phyloP scores from a whole-genome alignment of 2,888 invertebrate species.

The Athalia circularis region DNA sequence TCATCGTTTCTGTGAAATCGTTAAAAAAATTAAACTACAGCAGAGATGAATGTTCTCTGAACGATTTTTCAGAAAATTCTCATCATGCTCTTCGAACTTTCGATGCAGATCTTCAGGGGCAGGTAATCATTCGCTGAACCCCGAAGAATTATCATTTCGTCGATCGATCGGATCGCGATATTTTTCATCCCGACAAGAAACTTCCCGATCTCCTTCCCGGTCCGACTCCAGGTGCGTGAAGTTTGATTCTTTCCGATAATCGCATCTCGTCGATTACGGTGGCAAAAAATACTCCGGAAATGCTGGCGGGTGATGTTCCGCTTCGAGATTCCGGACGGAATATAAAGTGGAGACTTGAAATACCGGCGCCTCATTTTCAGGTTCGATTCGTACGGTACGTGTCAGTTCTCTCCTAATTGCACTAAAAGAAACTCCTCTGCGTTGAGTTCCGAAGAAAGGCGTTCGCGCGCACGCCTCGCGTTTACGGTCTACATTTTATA shows the following conservation, averaged over 20 bases:
- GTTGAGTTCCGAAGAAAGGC: conserved; percentile 4
- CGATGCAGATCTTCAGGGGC: too few relatives aligned
- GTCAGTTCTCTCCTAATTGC: conserved; percentile 57
- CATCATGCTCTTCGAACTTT: background rate
- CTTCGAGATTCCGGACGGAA: conserved; percentile 24
- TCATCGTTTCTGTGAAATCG: conserved; percentile 38
- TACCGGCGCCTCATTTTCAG: too few relatives aligned
- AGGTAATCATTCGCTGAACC: too few relatives aligned
- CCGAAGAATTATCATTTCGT: too few relatives aligned
- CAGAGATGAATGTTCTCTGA: conserved; percentile 3
- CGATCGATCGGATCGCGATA: too few relatives aligned
- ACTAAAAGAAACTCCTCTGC: conserved; percentile 43
- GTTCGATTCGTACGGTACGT: background rate
- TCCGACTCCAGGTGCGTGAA: too few relatives aligned
- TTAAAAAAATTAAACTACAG: conserved; percentile 41
- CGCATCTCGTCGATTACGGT: too few relatives aligned
- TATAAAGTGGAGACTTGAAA: background rate
- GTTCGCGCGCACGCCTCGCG: background rate
- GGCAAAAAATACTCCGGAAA: background rate
- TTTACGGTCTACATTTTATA: conserved; percentile 26
- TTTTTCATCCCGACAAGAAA: too few relatives aligned
- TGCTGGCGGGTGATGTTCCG: background rate
- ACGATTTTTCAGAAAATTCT: conserved; percentile 12
- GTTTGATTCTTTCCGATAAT: background rate
- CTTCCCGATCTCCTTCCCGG: background rate